Base-by-base conservation (phyloP, 2,797 vertebrate species). In the Salmo trutta region DNA sequence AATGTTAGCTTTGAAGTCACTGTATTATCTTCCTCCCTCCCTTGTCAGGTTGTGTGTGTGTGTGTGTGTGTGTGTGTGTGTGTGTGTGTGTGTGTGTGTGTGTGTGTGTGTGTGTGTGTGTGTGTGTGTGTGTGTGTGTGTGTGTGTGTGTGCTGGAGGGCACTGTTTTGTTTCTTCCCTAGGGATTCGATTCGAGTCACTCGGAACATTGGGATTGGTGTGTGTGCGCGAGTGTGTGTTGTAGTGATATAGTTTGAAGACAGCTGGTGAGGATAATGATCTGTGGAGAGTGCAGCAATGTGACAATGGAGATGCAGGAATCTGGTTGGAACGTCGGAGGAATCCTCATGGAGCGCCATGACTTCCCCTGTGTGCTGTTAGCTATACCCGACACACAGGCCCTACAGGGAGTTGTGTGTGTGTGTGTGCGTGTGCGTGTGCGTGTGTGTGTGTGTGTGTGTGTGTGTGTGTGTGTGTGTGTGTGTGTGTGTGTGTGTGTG, bases 231-330 rank as follows among this genome's bases (percentile, higher is more conserved):
- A 17, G 16, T 68, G 66, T 67, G 33, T 10, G 41, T 41, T 41
- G 41, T 41, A 41, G n/a, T 71, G 21, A 24, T 24, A n/a, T 4
- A 21, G 47, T 24, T 27, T 12, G 8, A n/a, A 47, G 88, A 83
- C 89, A 91, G 88, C 88, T 91, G 89, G 79, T 78, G 83, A 76
- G 78, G 75, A 90, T 87, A 87, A 88, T 86, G 84, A 86, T 83
- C 85, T 83, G 87, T 82, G 90, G 86, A 85, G 69, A 89, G 79
- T 65, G 84, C 87, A 86, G 83, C 82, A 82, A 87, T 83, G 86
- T 87, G 82, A 89, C 86, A 84, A 85, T 81, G 80, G 82, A 86
- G 87, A 79, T 86, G 85, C 21, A 88, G 79, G 86, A 89, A 90
- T 90, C 36, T 41, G 15, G 53, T 71, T 54, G 10, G 56, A 52